Conservation (phyloP, 2,797 vertebrate species). For the Lycodopsis pacificus region DNA sequence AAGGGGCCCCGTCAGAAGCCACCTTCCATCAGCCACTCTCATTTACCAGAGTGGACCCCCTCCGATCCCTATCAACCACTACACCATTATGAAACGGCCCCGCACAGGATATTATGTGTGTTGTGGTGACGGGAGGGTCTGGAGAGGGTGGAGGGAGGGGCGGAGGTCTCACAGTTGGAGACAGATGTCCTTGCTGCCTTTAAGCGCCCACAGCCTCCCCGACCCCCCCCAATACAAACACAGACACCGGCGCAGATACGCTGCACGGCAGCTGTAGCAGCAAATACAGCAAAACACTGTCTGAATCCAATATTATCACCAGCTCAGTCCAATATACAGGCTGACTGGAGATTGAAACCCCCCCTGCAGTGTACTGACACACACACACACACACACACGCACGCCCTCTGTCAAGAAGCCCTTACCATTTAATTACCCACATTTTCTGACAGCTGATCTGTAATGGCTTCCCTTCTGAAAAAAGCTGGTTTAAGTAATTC, state of each 20-base stretch:
- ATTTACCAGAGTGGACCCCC: slow-evolving; percentile 83
- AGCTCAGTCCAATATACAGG: slow-evolving; percentile 39
- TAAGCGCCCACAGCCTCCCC: slow-evolving; percentile 37
- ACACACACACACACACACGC: slow-evolving; percentile 17
- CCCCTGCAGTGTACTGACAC: slow-evolving; percentile 11
- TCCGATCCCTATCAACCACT: slow-evolving; percentile 80
- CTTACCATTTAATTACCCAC: slow-evolving; percentile 22
- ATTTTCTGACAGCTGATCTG: slow-evolving; percentile 26
- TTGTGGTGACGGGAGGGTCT: slow-evolving; percentile 36
- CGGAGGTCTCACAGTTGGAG: slow-evolving; percentile 59
- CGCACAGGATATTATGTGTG: slow-evolving; percentile 68
- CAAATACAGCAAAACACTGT: slow-evolving; percentile 56
- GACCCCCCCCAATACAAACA: slow-evolving; percentile 57
- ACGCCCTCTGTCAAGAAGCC: slow-evolving; percentile 14
- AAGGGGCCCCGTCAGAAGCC: slow-evolving; percentile 60
- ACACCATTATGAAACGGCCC: slow-evolving; percentile 74
- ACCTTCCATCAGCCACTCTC: slow-evolving; percentile 73
- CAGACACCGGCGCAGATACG: slow-evolving; percentile 44
- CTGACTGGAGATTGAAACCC: slow-evolving; percentile 31
- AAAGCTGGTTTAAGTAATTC: slow-evolving; percentile 42
- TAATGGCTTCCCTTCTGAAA: not conserved
- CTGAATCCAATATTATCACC: slow-evolving; percentile 44
- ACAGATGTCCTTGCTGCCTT: slow-evolving; percentile 72
- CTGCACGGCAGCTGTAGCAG: slow-evolving; percentile 67
- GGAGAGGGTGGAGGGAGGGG: slow-evolving; percentile 21